Evolutionary conservation across 2,113 vertebrate species (phyloP), one percentile per base, ranked within the genome.

Genomic region (Ciconia maguari): DNA sequence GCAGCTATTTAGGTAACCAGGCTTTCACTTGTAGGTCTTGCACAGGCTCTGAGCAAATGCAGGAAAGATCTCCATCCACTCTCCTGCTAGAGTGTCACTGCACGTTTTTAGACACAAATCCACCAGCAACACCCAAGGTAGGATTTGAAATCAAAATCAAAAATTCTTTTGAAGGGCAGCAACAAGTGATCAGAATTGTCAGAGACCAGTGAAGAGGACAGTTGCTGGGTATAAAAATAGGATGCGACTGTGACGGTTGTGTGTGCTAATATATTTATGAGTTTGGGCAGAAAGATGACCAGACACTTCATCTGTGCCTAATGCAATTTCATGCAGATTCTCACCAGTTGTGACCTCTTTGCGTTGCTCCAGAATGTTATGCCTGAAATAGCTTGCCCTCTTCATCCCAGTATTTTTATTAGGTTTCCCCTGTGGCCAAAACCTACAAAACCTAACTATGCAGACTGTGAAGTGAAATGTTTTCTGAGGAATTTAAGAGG

Each of bases 261-360:
- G 34, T 66, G 66, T 93, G 70, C 41, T 93, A 91, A 87, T 81
- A 83, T 58, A 92, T 94, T 93, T 93, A 87, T 90, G 80, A 79
- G 52, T 75, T 74, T 95, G 84, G 61, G 44, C 44, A 77, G 78
- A 71, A 89, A 68, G 83, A 86, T 78, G 75, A 88, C 71, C 7
- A 4, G 82, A 61, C 49, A 72, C 54, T 95, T 96, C 92, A 87
- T 91, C 89, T 95, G 66, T 91, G 78, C 49, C 81, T 96, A 88
- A 89, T 91, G 54, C 66, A 90, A 93, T 97, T 95, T 95, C 84
- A 70, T 90, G 77, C 66, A 89, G 70, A 85, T 93, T 94, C 44
- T 82, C 74, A 85, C 52, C 58, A 70, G 32, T 95, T 88, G 46
- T 89, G 91, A 95, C 84, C 83, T 90, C 54, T 71, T 69, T 76